Conservation (phyloP, 2,797 vertebrate genomes). For the Amblyraja radiata region DNA sequence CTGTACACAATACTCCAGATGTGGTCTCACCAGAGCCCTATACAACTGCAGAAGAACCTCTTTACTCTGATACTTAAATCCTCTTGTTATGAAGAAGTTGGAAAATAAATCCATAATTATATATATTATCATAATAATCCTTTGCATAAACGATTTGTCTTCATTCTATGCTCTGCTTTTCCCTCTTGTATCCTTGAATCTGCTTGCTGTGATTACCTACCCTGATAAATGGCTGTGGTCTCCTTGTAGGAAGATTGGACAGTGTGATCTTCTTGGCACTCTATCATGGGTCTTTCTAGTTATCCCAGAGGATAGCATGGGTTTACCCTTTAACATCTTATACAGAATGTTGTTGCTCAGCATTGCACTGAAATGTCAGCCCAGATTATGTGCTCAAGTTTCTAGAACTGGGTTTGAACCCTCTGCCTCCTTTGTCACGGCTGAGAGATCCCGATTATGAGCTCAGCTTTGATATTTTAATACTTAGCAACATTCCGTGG, state of each 20-base stretch:
- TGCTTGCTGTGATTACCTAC: no score
- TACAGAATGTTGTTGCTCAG: neutral
- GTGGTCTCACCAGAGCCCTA: no score
- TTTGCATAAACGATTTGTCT: neutral
- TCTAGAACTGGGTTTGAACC: neutral
- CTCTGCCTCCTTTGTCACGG: neutral
- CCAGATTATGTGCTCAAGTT: neutral
- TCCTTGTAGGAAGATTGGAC: neutral
- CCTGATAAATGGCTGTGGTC: neutral
- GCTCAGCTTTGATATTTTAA: neutral
- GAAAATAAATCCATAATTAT: no score
- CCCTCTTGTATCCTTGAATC: neutral
- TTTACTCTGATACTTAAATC: no score
- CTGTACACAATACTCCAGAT: no score
- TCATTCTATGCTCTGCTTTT: neutral
- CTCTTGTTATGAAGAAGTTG: no score
- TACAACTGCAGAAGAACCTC: no score
- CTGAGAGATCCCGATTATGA: neutral
- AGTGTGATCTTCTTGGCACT: neutral
- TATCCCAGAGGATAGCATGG: neutral
- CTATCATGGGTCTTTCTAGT: neutral
- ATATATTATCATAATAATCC: neutral
- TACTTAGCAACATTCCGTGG: neutral
- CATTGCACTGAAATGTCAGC: neutral
- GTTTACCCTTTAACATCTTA: neutral